Evolutionary conservation across 2,113 vertebrate genomes (phyloP).

Genomic region (Brienomyrus longianalis): DNA sequence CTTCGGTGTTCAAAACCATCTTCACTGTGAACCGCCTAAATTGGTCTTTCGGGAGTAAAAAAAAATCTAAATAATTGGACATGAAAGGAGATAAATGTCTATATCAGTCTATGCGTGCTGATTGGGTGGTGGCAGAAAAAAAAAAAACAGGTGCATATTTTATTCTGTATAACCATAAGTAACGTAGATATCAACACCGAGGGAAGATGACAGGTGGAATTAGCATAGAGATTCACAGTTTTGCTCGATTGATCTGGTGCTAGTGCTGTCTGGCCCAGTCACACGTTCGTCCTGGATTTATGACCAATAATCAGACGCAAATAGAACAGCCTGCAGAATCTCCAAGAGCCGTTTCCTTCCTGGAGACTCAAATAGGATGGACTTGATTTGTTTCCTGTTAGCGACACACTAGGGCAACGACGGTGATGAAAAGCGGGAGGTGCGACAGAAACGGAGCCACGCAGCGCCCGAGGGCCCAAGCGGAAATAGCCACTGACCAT

Average conservation of each 20-base stretch:
- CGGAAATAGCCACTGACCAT: conserved; percentile 14
- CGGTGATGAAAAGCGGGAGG: conserved; percentile 9
- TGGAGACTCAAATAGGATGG: conserved; percentile 25
- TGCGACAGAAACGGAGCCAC: conserved; percentile 7
- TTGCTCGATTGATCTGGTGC: conserved; percentile 44
- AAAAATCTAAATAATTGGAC: neutral
- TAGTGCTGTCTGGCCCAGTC: conserved; percentile 45
- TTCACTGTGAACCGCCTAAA: neutral
- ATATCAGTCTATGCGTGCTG: neutral
- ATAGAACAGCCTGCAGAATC: conserved; percentile 29
- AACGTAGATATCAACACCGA: conserved; percentile 11
- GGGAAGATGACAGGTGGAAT: conserved; percentile 24
- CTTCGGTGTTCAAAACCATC: neutral
- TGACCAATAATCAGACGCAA: conserved; percentile 44
- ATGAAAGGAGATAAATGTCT: neutral
- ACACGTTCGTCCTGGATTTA: conserved; percentile 42
- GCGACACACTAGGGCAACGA: conserved; percentile 23
- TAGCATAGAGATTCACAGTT: conserved; percentile 47
- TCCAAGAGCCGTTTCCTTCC: conserved; percentile 30
- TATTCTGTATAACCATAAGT: neutral
- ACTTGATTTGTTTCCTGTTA: conserved; percentile 29
- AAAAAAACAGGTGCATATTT: neutral
- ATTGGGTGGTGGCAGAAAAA: neutral
- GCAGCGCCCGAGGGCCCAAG: neutral
- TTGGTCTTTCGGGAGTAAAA: neutral